Evolutionary conservation across 2,888 invertebrate genomes (phyloP), one percentile per base, ranked within the genome.

Genomic region (Steinernema hermaphroditum): DNA sequence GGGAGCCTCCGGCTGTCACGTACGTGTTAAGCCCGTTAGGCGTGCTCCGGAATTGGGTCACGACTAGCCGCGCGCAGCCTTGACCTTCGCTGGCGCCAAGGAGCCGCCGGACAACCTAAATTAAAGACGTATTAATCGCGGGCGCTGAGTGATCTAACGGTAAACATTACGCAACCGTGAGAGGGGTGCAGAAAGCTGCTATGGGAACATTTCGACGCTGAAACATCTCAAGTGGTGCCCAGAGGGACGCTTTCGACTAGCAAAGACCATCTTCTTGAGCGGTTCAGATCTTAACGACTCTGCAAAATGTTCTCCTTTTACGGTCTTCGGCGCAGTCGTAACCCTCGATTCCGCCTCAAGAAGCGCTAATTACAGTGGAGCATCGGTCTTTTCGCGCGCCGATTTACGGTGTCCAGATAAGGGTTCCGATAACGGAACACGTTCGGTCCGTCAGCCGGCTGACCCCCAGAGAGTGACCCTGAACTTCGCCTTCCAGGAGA

Each of bases 401-500:
- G 62, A 32, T 62, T 62, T 29, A 62, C 62, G 62, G 32, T 62
- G 62, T 27, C 27, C 27, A 24, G 19, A 54, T 54, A 54, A 54
- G 24, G 54, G 62, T 12, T 6, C 2, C 62, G 62, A 62, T 62
- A 62, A 16, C 29, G 62, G 62, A 62, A 29, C 27, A 9, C 62
- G 22, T 14, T 19, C 54, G 32, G 34, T 27, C 8, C 27, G 27
- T 16, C 62, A 62, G 34, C 32, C 62, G 19, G 62, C 62, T 62
- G 62, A 62, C 62, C 62, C 29, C 32, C 22, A 16, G 22, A 27
- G 24, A 14, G 4, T 32, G 62, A 62, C 62, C 62, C 22, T 62
- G 62, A 62, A 62, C 62, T 29, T 32, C 6, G 37, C 37, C 37
- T 76, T 78, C 70, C 72, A 82, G 77, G 84, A 85, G 70, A 83